Percentiles rank a stretch among this genome's conserved stretches.
These are phyloP conservation scores for Ia io DNA, from an alignment of 2,113 vertebrate species.

Conservation along the genomic window DNA sequence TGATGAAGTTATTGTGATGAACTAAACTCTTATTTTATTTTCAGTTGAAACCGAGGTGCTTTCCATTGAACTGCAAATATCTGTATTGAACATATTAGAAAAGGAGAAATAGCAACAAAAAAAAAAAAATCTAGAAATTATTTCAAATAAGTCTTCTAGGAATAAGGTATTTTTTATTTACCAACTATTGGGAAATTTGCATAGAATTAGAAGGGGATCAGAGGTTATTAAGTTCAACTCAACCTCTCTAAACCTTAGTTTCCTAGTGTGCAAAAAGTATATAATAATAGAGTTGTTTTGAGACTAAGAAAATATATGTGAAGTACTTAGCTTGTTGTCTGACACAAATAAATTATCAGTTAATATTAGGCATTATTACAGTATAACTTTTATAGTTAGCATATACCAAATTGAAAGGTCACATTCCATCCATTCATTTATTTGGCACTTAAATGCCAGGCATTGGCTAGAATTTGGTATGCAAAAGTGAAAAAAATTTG, in stretches of 20 bases:
- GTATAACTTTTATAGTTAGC: neutral
- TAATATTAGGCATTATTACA: neutral
- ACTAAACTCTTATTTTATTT: neutral
- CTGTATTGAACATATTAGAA: neutral
- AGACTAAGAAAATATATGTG: neutral
- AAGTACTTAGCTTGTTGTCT: neutral
- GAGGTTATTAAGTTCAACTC: neutral
- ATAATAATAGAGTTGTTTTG: neutral
- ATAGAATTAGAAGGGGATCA: neutral
- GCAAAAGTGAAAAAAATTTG: neutral
- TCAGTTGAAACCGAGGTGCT: neutral
- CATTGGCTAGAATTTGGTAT: neutral
- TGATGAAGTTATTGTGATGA: neutral
- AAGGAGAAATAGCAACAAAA: neutral
- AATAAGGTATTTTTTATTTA: slow-evolving; percentile 14
- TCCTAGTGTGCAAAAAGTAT: neutral
- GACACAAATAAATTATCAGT: neutral
- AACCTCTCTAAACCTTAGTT: neutral
- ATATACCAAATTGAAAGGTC: neutral
- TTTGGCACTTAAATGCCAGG: neutral
- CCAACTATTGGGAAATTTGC: neutral
- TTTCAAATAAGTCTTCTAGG: neutral
- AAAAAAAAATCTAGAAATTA: neutral
- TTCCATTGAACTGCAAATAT: neutral
- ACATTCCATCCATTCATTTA: neutral